These are phyloP conservation scores for Ostrea denselamellosa DNA, from an alignment of 1,140 invertebrate genomes.

Conservation along the genomic window DNA sequence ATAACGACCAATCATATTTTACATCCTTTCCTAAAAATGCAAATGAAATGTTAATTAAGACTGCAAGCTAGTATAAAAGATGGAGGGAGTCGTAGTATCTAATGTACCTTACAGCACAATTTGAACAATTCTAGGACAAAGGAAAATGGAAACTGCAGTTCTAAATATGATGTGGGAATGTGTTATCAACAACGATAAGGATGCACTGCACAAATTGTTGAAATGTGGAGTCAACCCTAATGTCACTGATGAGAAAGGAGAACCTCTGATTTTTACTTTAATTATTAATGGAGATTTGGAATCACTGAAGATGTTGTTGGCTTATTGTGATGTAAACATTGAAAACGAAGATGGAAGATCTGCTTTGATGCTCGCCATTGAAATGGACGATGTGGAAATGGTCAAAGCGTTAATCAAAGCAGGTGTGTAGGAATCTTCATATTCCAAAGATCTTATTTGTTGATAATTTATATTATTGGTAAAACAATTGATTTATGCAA, in stretches of 20 bases:
- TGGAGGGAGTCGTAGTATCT: too few species aligned
- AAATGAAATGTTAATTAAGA: too few species aligned
- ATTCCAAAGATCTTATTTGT: neutral
- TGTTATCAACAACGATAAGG: neutral
- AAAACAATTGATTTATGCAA: too few species aligned
- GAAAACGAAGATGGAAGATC: conserved; percentile 33
- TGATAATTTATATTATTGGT: neutral
- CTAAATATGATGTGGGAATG: neutral
- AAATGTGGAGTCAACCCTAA: neutral
- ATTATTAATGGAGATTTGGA: conserved; percentile 11
- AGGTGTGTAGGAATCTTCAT: neutral
- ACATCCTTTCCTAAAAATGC: too few species aligned
- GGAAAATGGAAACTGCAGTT: too few species aligned
- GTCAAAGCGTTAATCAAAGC: conserved; percentile 43
- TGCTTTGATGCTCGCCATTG: conserved; percentile 32
- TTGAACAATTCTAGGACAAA: too few species aligned
- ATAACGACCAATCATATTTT: too few species aligned
- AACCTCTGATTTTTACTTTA: neutral
- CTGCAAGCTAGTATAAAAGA: too few species aligned
- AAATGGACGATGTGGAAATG: conserved; percentile 46
- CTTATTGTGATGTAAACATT: conserved; percentile 8
- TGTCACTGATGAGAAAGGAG: neutral
- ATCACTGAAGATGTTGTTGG: neutral
- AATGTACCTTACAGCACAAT: too few species aligned
- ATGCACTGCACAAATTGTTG: neutral